Base-by-base conservation (phyloP, 2,888 invertebrate genomes). In the Oxystoma pomonae region DNA sequence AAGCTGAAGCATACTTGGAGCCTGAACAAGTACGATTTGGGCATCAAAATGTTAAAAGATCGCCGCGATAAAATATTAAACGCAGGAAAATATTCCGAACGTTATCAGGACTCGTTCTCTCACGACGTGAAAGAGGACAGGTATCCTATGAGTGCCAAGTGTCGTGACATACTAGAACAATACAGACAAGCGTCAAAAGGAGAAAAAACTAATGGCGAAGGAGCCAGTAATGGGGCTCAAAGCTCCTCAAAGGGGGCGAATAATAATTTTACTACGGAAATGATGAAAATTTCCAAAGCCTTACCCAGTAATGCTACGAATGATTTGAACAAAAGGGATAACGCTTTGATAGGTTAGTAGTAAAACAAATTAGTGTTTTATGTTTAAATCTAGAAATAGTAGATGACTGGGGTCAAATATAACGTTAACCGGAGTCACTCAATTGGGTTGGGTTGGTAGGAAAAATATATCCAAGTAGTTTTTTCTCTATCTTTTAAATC, bases 311-410 rank as follows among this genome's bases (percentile, higher is more conserved):
- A 79, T 62, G 78, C 79, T 16, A 78, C 79, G 3, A 78, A 78
- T 66, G 79, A 80, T 65, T 69, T 77, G 18, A 79, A 79, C 67
- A 78, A 77, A 64, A 72, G 73, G 55, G 76, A 75, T 57, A 81
- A 85, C 16, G 83, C 85, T 67, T 72, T 84, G 1, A 83, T 84
- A 1, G 76, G 35, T 35, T 35, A 35, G 35, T 35, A 35, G 12
- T 7, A 35, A 35, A 35, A 35, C 5, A 35, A 35, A 35, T n/a
- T n/a, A n/a, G n/a, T n/a, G n/a, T n/a, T n/a, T n/a, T n/a, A n/a
- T n/a, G n/a, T n/a, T n/a, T n/a, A n/a, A n/a, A n/a, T n/a, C n/a
- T n/a, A n/a, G n/a, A n/a, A n/a, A n/a, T n/a, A n/a, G n/a, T n/a
- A n/a, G n/a, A n/a, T n/a, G n/a, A n/a, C n/a, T n/a, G n/a, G n/a